A percentile compares a stretch with the other conserved stretches of the same genome.
Evolutionary conservation across 2,888 invertebrate species (phyloP).

Genomic region (Nomada ferruginata): DNA sequence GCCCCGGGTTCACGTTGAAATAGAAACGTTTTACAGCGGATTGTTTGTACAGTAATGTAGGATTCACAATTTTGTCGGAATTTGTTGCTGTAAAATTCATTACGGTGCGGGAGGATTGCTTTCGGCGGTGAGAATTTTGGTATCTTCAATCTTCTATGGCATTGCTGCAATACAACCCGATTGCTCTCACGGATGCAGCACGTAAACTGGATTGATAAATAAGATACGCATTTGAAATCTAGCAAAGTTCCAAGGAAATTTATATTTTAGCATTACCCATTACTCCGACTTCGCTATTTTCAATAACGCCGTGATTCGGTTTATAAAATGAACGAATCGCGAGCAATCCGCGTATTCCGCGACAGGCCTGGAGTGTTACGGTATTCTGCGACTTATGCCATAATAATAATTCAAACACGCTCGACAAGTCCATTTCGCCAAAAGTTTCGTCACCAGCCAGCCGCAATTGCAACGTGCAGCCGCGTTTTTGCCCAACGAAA

Average conservation of each 20-base stretch:
- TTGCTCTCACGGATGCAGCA: background rate
- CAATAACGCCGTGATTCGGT: too few relatives aligned
- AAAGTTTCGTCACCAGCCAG: slow-evolving; percentile 13
- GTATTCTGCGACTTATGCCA: too few relatives aligned
- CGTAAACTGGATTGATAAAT: too few relatives aligned
- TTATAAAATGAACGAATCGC: too few relatives aligned
- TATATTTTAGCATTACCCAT: too few relatives aligned
- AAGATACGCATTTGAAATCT: too few relatives aligned
- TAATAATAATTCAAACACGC: slow-evolving; percentile 32
- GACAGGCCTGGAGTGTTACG: too few relatives aligned
- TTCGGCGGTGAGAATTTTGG: too few relatives aligned
- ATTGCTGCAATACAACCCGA: background rate
- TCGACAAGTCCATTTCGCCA: slow-evolving; percentile 10
- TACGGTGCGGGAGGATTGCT: background rate
- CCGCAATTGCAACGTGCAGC: slow-evolving; percentile 24
- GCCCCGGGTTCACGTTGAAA: background rate
- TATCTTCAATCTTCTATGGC: background rate
- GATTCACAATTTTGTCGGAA: background rate
- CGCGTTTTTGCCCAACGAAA: background rate
- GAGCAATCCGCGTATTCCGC: too few relatives aligned
- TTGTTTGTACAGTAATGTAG: background rate
- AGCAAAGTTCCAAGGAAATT: too few relatives aligned
- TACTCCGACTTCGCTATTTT: too few relatives aligned
- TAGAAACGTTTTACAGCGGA: background rate
- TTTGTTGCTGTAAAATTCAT: slow-evolving; percentile 11